Percentiles rank a stretch among this genome's conserved stretches.
Conservation (phyloP, 1,140 invertebrate species). For the Rhagoletis pomonella region DNA sequence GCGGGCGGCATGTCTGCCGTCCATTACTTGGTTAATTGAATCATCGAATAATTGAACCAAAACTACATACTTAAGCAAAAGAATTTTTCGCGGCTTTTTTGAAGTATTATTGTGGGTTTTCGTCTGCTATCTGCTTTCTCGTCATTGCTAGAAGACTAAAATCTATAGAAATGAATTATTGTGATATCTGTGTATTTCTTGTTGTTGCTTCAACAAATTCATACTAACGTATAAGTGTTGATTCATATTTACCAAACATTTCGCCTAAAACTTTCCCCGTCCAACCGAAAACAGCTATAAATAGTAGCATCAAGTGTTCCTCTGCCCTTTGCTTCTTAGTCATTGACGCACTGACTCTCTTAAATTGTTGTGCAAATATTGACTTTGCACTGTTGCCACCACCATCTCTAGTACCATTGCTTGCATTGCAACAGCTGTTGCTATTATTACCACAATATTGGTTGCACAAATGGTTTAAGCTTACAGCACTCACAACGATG, state of each 20-base stretch:
- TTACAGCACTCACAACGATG: not conserved
- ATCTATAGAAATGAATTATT: not conserved
- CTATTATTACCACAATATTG: constrained; percentile 23
- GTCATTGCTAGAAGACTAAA: not conserved
- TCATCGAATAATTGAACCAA: too few relatives aligned
- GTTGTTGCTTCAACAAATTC: constrained; percentile 41
- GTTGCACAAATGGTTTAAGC: constrained; percentile 31
- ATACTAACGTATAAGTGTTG: too few relatives aligned
- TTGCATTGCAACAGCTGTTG: not conserved
- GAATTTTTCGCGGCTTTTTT: too few relatives aligned
- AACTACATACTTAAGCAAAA: too few relatives aligned
- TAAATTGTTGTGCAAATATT: constrained; percentile 39
- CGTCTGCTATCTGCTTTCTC: too few relatives aligned
- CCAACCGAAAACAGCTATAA: not conserved
- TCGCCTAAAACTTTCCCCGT: not conserved
- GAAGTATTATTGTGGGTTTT: too few relatives aligned
- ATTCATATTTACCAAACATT: constrained; percentile 5
- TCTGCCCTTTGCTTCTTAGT: not conserved
- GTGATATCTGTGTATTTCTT: too few relatives aligned
- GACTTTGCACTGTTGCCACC: constrained; percentile 24
- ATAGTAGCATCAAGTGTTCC: not conserved
- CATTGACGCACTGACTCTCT: constrained; percentile 1
- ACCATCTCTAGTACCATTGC: not conserved
- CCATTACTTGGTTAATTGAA: too few relatives aligned
- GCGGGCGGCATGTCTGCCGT: too few relatives aligned